Base-by-base conservation (phyloP, 2,797 vertebrate species). In the Ispidina lecontei region DNA sequence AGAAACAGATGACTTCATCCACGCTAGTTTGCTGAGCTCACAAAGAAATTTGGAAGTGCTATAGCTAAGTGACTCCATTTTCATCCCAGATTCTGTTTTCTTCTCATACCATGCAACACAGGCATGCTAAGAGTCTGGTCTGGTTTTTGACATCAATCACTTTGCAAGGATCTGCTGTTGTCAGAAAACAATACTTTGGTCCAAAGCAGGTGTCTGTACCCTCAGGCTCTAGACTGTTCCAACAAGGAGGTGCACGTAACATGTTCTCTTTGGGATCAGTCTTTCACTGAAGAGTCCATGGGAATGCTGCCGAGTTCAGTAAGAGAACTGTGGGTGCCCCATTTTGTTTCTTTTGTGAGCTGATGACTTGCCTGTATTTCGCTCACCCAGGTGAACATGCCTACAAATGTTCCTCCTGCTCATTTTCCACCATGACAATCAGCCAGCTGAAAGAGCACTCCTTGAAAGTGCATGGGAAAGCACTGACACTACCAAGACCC, bases 391-490 rank as follows among this genome's bases (percentile, higher is more conserved):
- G 99, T 98, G 99, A 99, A 97, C 98, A 99, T 98, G 98, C 98
- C 59, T 99, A 99, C 98, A 99, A 98, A 98, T 99, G 99, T 97
- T 98, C 99, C 89, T 99, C 98, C 85, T 99, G 99, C 97, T 96
- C 98, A 41, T 99, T 99, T 98, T 99, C 99, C 97, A 98, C 99
- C 75, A 98, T 99, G 98, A 99, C 99, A 97, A 99, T 99, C 98
- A 99, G 98, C 97, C 99, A 98, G 97, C 98, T 99, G 97, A 99
- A 99, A 98, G 99, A 99, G 97, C 99, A 99, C 94, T 99, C 99
- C 68, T 98, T 99, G 97, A 98, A 97, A 97, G 98, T 98, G 97
- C 99, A 99, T 37, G 99, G 99, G 58, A 99, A 99, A 97, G 97
- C 97, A 72, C 98, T 99, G 96, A 99, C 99, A 91, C 98, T 99